These are phyloP conservation scores for Amphipyra tragopoginis DNA, from an alignment of 2,888 invertebrate genomes.

Conservation along the genomic window DNA sequence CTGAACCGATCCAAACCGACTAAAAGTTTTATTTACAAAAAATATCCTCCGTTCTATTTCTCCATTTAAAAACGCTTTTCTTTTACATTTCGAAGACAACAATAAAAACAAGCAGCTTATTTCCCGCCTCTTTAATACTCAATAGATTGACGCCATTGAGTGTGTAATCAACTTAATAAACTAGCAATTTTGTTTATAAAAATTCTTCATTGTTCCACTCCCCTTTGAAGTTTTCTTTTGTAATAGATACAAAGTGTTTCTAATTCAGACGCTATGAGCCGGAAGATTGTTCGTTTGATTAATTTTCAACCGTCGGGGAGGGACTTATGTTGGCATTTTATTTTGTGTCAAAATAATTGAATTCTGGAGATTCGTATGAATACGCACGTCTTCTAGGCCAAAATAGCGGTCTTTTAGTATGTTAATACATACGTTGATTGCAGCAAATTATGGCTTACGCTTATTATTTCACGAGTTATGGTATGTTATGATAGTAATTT, in stretches of 20 bases:
- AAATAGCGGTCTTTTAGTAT: background rate
- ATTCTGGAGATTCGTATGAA: conserved; percentile 2
- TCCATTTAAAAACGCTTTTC: background rate
- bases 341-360: conserved; percentile 44
- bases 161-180: conserved; percentile 61
- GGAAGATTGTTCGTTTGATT: conserved; percentile 76
- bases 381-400: background rate
- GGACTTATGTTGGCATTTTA: conserved; percentile 43
- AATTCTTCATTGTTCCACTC: conserved; percentile 50
- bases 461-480: background rate
- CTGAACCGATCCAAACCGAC: too few species aligned
- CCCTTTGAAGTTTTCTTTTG: conserved; percentile 72
- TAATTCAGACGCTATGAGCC: conserved; percentile 70
- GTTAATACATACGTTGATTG: background rate
- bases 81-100: background rate
- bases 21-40: too few species aligned
- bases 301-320: conserved; percentile 63
- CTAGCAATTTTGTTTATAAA: conserved; percentile 60
- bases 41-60: too few species aligned
- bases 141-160: conserved; percentile 32
- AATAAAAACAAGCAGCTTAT: conserved; percentile 10
- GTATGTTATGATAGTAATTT: conserved; percentile 19
- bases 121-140: conserved; percentile 23
- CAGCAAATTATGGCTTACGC: conserved; percentile 6
- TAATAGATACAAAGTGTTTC: conserved; percentile 71